Conservation (phyloP, 1,140 invertebrate genomes). For the Ips nitidus region DNA sequence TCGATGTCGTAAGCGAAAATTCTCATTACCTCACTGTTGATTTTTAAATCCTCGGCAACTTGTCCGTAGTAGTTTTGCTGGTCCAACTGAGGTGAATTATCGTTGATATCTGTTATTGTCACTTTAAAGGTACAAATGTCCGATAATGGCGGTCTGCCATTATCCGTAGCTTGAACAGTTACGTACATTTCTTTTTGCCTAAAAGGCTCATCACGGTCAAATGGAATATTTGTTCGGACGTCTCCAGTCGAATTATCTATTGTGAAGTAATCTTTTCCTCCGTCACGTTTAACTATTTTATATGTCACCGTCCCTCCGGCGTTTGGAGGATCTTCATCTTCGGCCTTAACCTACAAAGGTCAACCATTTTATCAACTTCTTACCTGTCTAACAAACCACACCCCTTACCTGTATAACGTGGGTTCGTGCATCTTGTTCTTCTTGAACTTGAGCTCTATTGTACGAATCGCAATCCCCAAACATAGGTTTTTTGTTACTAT, state of each 20-base stretch:
- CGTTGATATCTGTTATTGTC: conserved; percentile 83
- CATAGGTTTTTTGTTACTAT: conserved; percentile 73
- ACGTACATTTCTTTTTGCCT: conserved; percentile 82
- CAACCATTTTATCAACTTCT: conserved; percentile 8
- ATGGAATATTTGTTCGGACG: conserved; percentile 71
- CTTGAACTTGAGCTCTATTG: conserved; percentile 64
- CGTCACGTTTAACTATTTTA: conserved; percentile 69
- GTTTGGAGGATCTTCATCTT: conserved; percentile 66
- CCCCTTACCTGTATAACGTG: conserved; percentile 64
- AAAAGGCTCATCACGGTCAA: conserved; percentile 84
- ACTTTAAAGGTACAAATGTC: conserved; percentile 88
- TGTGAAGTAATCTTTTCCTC: conserved; percentile 72
- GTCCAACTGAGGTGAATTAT: conserved; percentile 84
- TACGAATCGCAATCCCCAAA: conserved; percentile 73
- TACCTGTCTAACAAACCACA: neutral
- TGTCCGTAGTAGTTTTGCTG: conserved; percentile 74
- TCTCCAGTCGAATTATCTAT: conserved; percentile 74
- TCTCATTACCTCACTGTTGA: conserved; percentile 76
- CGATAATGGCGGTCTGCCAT: conserved; percentile 79
- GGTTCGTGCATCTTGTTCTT: conserved; percentile 64
- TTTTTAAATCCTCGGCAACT: conserved; percentile 70
- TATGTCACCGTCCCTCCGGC: conserved; percentile 79
- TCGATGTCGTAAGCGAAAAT: conserved; percentile 88
- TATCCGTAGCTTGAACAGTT: conserved; percentile 80
- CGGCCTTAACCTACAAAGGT: conserved; percentile 54